Evolutionary conservation across 2,888 invertebrate species (phyloP).

Genomic region (Tolmerus cingulatus): DNA sequence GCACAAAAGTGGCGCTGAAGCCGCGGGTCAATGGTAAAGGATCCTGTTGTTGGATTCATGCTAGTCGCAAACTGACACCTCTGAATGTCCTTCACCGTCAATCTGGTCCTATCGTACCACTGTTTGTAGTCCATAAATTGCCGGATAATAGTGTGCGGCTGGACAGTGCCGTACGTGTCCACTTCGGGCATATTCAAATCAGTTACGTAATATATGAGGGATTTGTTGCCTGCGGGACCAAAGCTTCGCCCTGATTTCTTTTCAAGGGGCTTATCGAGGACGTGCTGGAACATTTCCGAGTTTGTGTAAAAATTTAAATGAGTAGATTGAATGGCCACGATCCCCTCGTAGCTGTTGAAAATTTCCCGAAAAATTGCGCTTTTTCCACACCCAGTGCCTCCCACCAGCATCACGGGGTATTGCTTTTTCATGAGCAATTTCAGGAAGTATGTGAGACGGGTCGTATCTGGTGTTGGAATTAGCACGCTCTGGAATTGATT

Average conservation of each 20-base stretch:
- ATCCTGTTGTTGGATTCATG: constrained; percentile 97
- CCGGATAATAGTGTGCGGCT: constrained; percentile 91
- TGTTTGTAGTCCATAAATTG: constrained; percentile 94
- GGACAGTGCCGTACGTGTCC: constrained; percentile 92
- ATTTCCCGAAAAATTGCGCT: constrained; percentile 90
- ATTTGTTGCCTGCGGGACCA: constrained; percentile 90
- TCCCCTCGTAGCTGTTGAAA: constrained; percentile 75
- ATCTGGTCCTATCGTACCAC: constrained; percentile 92
- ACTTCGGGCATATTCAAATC: constrained; percentile 98
- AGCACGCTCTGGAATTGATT: constrained; percentile 57
- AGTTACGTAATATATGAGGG: constrained; percentile 92
- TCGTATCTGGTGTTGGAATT: constrained; percentile 90
- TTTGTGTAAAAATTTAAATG: constrained; percentile 96
- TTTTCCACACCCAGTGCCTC: constrained; percentile 90
- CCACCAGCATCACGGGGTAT: constrained; percentile 91
- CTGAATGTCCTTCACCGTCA: constrained; percentile 87
- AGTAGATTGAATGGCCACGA: constrained; percentile 86
- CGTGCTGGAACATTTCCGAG: constrained; percentile 87
- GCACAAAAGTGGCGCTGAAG: constrained; percentile 88
- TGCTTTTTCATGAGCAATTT: constrained; percentile 79
- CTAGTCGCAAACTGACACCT: constrained; percentile 94
- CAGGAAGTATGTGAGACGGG: constrained; percentile 87
- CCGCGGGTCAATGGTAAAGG: constrained; percentile 90
- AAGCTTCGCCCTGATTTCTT: constrained; percentile 94
- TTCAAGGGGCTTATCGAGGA: constrained; percentile 90